Evolutionary conservation across 2,113 vertebrate species (phyloP), one percentile per base, ranked within the genome.

Genomic region (Hippoglossus stenolepis): DNA sequence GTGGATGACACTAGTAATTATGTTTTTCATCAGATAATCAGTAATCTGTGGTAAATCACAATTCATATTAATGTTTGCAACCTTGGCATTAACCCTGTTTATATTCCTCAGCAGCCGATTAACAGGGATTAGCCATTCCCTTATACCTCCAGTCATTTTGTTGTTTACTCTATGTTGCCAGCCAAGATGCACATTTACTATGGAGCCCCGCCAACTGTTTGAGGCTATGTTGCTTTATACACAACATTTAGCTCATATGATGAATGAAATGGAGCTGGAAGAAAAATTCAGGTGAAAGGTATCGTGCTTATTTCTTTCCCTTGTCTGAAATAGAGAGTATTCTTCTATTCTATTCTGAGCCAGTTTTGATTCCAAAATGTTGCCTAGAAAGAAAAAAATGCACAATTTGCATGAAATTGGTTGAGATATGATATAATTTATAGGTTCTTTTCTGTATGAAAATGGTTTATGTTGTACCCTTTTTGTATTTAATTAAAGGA

Each of bases 71-170:
- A 78, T 78, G 70, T 49, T 40, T 58, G 58, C 53, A 72, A 74
- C 79, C 65, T 74, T 75, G 51, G 45, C 18, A 69, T 83, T 77
- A 85, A 75, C 53, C 70, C 59, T 57, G 67, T 81, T 13, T 31
- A 28, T 23, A 47, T 54, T 54, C 53, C 24, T 26, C 40, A 49
- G 5, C 59, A 54, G 64, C 28, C 15, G 28, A 47, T 73, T 78
- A 65, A 63, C 21, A 45, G 24, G 17, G 67, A 38, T 60, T 78
- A 49, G 21, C 35, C 62, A 23, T 57, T 49, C 47, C 28, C 23
- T 63, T 10, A 28, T 31, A 54, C 43, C 31, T 49, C n/a, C 61
- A 73, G 70, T 54, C 59, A 64, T 62, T 67, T 77, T 58, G 12
- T 17, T 61, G 74, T 79, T 77, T 73, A 68, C 49, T 79, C 43